Evolutionary conservation across 2,113 vertebrate genomes (phyloP), one percentile per base, ranked within the genome.

Genomic region (Trichomycterus rosablanca): DNA sequence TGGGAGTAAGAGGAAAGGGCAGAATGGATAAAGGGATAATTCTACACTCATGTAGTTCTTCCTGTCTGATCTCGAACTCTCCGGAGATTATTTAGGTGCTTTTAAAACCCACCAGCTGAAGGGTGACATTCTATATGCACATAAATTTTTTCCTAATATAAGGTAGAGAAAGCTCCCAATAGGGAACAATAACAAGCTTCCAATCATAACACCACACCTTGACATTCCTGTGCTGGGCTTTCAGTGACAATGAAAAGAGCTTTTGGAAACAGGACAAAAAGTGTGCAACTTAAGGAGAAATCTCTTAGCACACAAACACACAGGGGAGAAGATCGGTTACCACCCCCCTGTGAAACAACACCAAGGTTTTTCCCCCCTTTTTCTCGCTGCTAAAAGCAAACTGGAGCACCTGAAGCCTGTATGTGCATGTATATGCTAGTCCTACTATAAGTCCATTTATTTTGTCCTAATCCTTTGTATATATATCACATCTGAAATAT

Each of bases 251-350:
- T 3, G 45, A 37, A 70, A 63, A 26, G 6, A 56, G 49, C 43
- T 60, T 49, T 72, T 70, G 55, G 60, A 20, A 67, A 43, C 6
- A 26, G 55, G 64, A 66, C 56, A 65, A 73, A 68, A 53, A 58
- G 11, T n/a, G 35, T 45, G 35, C 34, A 65, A 68, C 48, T 65
- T 68, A 53, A 71, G 51, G 15, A 59, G 56, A 61, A 69, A 55
- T 50, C 1, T 59, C 16, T 34, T 57, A 19, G 14, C 50, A 70
- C 19, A 54, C 46, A 52, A 44, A 16, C 45, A 48, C 28, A 32
- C 32, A 65, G 16, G 35, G 35, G 23, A 61, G 2, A 46, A 57
- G 52, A 64, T 76, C 28, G 7, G 53, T 67, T 72, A 65, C 59
- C 59, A 70, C 28, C 20, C 19, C n/a, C n/a, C 23, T 43, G 26